phyloP scores from a whole-genome alignment of 2,888 invertebrate species.

The Trissolcus japonicus region DNA sequence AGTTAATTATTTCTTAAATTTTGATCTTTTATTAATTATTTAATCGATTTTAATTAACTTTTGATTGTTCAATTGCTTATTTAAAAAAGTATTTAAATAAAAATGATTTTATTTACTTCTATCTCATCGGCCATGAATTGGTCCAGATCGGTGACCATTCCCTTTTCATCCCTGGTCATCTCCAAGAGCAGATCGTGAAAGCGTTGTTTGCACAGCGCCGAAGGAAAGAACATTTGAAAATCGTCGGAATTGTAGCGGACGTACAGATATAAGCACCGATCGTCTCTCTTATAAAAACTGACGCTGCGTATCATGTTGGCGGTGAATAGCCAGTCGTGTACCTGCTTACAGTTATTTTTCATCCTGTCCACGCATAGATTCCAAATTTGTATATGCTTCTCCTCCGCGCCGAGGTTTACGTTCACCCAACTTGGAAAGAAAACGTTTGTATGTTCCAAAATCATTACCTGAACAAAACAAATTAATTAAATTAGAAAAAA shows the following conservation, averaged over 20 bases:
- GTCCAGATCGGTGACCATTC: conserved; percentile 85
- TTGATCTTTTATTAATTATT: no score
- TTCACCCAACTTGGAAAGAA: conserved; percentile 97
- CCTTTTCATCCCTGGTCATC: conserved; percentile 91
- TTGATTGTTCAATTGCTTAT: no score
- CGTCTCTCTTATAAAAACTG: conserved; percentile 96
- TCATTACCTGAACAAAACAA: conserved; percentile 80
- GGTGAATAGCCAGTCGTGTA: conserved; percentile 95
- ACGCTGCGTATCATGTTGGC: conserved; percentile 93
- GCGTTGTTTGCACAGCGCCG: conserved; percentile 87
- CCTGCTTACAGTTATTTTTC: conserved; percentile 86
- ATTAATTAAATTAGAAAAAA: conserved; percentile 11
- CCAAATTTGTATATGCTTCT: conserved; percentile 92
- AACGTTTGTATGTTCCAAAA: conserved; percentile 94
- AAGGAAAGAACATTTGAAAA: conserved; percentile 98
- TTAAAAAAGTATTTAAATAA: neutral
- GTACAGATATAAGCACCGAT: conserved; percentile 96
- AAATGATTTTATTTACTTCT: conserved; percentile 77
- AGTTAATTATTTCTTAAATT: neutral
- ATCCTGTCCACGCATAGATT: conserved; percentile 90
- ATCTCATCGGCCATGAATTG: conserved; percentile 85
- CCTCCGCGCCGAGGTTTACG: conserved; percentile 95
- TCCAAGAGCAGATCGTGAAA: conserved; percentile 91
- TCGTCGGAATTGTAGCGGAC: conserved; percentile 99
- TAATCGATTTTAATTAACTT: no score